phyloP scores from a whole-genome alignment of 2,113 vertebrate genomes.

The Albula glossodonta region DNA sequence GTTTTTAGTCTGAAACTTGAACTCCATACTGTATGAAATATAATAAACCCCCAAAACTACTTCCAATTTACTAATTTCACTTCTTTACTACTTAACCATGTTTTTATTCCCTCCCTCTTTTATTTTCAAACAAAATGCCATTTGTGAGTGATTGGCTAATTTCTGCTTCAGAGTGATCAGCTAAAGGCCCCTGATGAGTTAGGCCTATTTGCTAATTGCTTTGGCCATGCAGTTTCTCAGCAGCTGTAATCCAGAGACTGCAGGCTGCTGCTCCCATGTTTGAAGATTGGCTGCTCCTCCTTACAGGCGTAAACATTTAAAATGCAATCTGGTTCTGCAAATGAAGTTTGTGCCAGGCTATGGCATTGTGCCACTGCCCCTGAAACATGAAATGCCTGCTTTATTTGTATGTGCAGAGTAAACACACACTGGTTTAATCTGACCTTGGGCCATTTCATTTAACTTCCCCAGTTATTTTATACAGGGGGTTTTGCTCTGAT shows the following conservation, averaged over 20 bases:
- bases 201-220: background rate
- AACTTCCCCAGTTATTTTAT: slow-evolving; percentile 12
- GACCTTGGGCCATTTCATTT: background rate
- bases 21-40: no score
- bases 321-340: background rate
- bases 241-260: background rate
- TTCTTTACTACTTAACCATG: background rate
- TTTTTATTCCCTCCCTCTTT: no score
- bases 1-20: background rate
- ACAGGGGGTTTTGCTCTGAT: slow-evolving; percentile 17
- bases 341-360: background rate
- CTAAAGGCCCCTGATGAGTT: background rate
- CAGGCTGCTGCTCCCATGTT: background rate
- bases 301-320: background rate
- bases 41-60: background rate
- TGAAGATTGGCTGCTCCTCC: background rate
- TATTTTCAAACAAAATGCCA: background rate
- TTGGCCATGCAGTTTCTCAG: background rate
- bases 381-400: background rate
- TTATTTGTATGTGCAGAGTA: background rate
- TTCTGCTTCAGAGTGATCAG: background rate
- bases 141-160: background rate
- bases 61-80: background rate
- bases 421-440: background rate
- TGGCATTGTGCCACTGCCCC: background rate